phyloP scores from a whole-genome alignment of 2,888 invertebrate species.

The Lissocephala sabroskyi region DNA sequence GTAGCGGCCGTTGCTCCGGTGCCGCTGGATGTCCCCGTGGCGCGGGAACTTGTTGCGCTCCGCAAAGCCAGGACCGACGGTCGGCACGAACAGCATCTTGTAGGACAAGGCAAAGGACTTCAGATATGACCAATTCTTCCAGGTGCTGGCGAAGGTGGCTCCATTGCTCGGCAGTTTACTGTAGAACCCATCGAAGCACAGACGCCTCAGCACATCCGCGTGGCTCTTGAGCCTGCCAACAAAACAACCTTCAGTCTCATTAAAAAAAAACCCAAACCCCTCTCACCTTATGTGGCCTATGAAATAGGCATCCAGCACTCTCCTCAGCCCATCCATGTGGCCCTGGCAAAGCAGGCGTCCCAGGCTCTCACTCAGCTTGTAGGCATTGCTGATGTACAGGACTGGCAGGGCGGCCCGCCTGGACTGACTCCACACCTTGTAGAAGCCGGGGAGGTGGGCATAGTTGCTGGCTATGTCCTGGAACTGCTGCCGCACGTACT shows the following conservation, averaged over 20 bases:
- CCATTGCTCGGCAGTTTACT: constrained; percentile 79
- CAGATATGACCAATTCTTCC: constrained; percentile 76
- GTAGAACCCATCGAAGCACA: constrained; percentile 77
- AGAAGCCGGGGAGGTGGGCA: constrained; percentile 58
- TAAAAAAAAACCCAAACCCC: not conserved
- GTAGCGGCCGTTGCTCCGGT: constrained; percentile 74
- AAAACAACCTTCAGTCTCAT: not conserved
- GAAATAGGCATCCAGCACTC: constrained; percentile 76
- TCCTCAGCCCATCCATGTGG: constrained; percentile 69
- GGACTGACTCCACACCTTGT: constrained; percentile 66
- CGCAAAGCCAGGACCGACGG: constrained; percentile 81
- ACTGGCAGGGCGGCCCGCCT: constrained; percentile 73
- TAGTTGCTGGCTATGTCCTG: constrained; percentile 35
- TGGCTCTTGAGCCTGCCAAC: constrained; percentile 70
- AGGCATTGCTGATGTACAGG: constrained; percentile 79
- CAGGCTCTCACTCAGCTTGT: constrained; percentile 72
- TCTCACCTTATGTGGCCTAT: constrained; percentile 74
- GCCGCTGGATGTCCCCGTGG: constrained; percentile 68
- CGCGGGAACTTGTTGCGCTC: constrained; percentile 75
- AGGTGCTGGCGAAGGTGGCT: constrained; percentile 78
- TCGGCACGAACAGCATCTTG: constrained; percentile 78
- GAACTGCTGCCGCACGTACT: constrained; percentile 73
- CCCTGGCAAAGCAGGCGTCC: constrained; percentile 55
- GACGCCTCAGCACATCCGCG: constrained; percentile 74
- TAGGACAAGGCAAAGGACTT: constrained; percentile 76